A percentile compares a stretch with the other conserved stretches of the same genome.
Evolutionary conservation across 2,797 vertebrate genomes (phyloP).

Genomic region (Pogoniulus pusillus): DNA sequence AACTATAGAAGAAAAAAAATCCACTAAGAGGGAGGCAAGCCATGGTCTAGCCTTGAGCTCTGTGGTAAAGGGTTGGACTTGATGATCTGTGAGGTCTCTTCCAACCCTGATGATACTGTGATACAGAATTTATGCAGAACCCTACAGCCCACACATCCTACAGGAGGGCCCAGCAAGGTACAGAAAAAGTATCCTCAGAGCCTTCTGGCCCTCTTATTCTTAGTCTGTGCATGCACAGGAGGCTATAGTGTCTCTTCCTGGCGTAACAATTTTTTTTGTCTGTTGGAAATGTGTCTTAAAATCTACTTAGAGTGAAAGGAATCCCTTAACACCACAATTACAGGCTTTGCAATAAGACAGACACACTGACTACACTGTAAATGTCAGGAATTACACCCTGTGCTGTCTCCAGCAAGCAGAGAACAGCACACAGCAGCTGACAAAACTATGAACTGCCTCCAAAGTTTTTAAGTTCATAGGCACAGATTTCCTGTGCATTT

Average conservation of each 20-base stretch:
- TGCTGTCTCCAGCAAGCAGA: not conserved
- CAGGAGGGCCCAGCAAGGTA: not conserved
- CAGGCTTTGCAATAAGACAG: not conserved
- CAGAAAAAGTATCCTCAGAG: not conserved
- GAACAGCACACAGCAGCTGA: not conserved
- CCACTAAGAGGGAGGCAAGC: not conserved
- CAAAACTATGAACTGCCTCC: not conserved
- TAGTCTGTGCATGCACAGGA: not conserved
- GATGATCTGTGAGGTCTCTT: too few relatives aligned
- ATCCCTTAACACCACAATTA: not conserved
- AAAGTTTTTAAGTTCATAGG: not conserved
- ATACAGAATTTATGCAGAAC: not conserved
- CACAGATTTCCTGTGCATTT: not conserved
- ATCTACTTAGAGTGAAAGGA: not conserved
- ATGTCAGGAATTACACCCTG: not conserved
- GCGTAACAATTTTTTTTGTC: not conserved
- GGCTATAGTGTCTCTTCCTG: not conserved
- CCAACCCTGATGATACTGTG: too few relatives aligned
- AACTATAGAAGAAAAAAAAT: not conserved
- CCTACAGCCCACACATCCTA: not conserved
- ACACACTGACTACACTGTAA: not conserved
- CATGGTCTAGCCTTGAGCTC: too few relatives aligned
- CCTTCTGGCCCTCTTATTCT: not conserved
- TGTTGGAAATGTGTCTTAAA: not conserved
- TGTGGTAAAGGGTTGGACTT: too few relatives aligned